phyloP scores from a whole-genome alignment of 1,140 invertebrate species.

The Plectrocnemia conspersa region DNA sequence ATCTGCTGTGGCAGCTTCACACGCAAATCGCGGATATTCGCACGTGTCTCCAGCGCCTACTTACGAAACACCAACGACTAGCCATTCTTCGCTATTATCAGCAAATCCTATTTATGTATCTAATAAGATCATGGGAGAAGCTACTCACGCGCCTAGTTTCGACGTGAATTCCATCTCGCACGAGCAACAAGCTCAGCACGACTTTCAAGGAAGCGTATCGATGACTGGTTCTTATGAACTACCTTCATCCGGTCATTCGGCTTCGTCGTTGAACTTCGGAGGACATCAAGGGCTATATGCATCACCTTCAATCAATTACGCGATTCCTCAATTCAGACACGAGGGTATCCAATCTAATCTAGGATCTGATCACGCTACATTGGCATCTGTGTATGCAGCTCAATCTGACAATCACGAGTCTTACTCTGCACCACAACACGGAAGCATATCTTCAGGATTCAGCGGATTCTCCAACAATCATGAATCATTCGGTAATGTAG shows the following conservation, averaged over 20 bases:
- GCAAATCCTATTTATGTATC: slow-evolving; percentile 23
- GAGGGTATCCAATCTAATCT: no score
- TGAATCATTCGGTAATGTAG: no score
- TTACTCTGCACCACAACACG: not conserved
- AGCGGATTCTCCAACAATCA: not conserved
- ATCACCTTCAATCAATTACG: slow-evolving; percentile 16
- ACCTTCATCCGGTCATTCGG: slow-evolving; percentile 32
- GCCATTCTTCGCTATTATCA: slow-evolving; percentile 19
- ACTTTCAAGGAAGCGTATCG: slow-evolving; percentile 29
- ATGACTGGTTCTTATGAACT: slow-evolving; percentile 29
- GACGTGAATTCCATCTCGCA: slow-evolving; percentile 9
- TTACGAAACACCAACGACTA: slow-evolving; percentile 13
- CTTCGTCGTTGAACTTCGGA: slow-evolving; percentile 26
- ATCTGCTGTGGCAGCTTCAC: slow-evolving; percentile 12
- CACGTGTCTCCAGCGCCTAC: slow-evolving; percentile 11
- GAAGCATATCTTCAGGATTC: not conserved
- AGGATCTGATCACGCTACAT: no score
- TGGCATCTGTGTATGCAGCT: not conserved
- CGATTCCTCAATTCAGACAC: slow-evolving; percentile 12
- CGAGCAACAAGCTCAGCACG: slow-evolving; percentile 9
- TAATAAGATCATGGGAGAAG: slow-evolving; percentile 19
- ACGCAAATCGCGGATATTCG: slow-evolving; percentile 13
- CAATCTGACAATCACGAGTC: not conserved
- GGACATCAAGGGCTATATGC: not conserved
- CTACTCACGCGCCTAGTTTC: slow-evolving; percentile 7